Conservation (phyloP, 53 echinoderm and acorn worm species). For the Luidia sarsii region DNA sequence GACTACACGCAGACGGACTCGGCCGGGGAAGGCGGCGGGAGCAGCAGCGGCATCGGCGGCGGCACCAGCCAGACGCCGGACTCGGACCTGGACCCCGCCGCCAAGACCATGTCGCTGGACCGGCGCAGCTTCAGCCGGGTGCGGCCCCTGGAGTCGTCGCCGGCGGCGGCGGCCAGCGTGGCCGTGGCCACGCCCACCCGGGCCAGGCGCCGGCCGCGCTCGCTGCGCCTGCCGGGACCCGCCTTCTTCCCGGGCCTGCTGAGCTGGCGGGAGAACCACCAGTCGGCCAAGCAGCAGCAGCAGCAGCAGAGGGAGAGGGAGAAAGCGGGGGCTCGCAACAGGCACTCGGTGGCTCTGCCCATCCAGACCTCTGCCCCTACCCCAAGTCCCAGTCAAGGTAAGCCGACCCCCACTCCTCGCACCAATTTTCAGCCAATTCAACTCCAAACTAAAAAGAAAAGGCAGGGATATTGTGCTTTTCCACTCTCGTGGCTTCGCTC, state of each 20-base stretch:
- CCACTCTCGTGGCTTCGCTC: too few relatives aligned
- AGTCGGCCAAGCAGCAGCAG: conserved; percentile 38
- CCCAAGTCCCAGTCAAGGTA: conserved; percentile 58
- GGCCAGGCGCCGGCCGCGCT: conserved; percentile 61
- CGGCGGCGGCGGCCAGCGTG: conserved; percentile 34
- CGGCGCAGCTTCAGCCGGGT: conserved; percentile 65
- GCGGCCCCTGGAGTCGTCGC: conserved; percentile 33
- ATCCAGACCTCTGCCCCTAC: conserved; percentile 57
- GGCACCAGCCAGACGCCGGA: conserved; percentile 33
- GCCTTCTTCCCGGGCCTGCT: conserved; percentile 20
- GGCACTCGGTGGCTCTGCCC: conserved; percentile 63
- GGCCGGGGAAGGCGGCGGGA: conserved; percentile 35
- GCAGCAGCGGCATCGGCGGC: conserved; percentile 22
- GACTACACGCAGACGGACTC: conserved; percentile 54
- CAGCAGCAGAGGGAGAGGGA: too few relatives aligned
- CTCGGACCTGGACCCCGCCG: conserved; percentile 64
- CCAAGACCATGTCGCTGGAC: conserved; percentile 88
- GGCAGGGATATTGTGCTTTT: too few relatives aligned
- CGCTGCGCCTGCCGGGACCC: conserved; percentile 41
- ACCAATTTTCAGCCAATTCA: too few relatives aligned
- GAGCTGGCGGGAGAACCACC: conserved; percentile 47
- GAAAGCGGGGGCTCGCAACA: conserved; percentile 16
- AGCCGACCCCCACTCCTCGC: too few relatives aligned
- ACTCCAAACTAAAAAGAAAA: too few relatives aligned
- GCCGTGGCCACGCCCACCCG: conserved; percentile 68